Conservation (phyloP, 2,113 vertebrate genomes). For the Tenebrosternarchus preto region DNA sequence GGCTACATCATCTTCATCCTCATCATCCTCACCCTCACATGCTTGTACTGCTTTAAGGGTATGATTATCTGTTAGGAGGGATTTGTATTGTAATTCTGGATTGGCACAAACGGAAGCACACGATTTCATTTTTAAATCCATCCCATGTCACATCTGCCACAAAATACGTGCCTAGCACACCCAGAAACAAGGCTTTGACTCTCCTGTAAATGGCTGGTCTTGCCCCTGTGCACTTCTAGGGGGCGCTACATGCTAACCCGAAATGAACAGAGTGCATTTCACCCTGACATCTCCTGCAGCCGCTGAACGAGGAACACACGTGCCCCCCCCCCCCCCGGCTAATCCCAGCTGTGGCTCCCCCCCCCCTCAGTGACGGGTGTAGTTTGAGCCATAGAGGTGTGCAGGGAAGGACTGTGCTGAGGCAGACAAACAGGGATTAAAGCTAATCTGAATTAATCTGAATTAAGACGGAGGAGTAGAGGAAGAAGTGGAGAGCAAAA, state of each 20-base stretch:
- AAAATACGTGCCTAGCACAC: too few species aligned
- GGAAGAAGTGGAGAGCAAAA: conserved; percentile 20
- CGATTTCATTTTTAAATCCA: too few species aligned
- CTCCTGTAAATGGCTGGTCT: neutral
- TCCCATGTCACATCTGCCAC: too few species aligned
- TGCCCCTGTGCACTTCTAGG: neutral
- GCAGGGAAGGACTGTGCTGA: conserved; percentile 65
- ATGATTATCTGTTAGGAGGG: too few species aligned
- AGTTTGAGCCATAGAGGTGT: conserved; percentile 58
- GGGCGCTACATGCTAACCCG: neutral
- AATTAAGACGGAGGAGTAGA: neutral
- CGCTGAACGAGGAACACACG: conserved; percentile 50
- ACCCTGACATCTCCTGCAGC: neutral
- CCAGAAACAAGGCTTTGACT: neutral
- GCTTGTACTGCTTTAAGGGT: too few species aligned
- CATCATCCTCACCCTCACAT: neutral
- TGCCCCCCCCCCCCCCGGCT: conserved; percentile 57
- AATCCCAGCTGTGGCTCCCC: conserved; percentile 66
- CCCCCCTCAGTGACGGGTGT: conserved; percentile 53
- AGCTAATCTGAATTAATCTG: conserved; percentile 46
- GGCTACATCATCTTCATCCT: neutral
- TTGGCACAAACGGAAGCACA: too few species aligned
- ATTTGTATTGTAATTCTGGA: too few species aligned
- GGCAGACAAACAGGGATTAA: conserved; percentile 52
- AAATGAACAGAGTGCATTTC: neutral